Evolutionary conservation across 2,797 vertebrate species (phyloP), one percentile per base, ranked within the genome.

Genomic region (Premnoplex brunnescens): DNA sequence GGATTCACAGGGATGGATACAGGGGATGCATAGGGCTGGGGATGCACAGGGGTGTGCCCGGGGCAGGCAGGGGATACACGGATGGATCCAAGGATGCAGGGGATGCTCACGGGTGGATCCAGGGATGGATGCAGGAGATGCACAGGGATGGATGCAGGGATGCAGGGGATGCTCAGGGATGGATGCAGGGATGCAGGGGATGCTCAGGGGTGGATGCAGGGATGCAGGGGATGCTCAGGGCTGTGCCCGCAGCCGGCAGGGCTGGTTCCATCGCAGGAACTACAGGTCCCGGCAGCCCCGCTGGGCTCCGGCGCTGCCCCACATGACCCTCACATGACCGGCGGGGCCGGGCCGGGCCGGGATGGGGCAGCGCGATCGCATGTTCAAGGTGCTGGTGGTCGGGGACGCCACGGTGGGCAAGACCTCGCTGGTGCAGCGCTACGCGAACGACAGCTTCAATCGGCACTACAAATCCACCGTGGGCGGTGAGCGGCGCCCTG

Each of bases 331-430:
- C 96, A 95, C 96, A 48, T 87, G 84, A 87, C 24, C 13, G 64
- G 73, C 64, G 84, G 84, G 56, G 12, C 37, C 41, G 77, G 48
- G 20, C 5, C 11, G 51, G 71, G 14, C 36, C 39, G 55, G 34
- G 91, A 98, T 98, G 98, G 94, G 97, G 88, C 97, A 96, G 80
- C 97, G 97, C 23, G 98, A 99, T 88, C 98, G 98, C 43, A 90
- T 98, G 97, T 98, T 99, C 96, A 99, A 99, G 93, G 98, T 99
- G 78, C 97, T 99, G 88, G 96, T 99, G n/a, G 95, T 99, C 30
- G 99, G 99, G 2, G 98, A 99, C 79, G 97, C 96, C 52, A 96
- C 97, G 8, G 99, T 99, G 56, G 99, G 99, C 30, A 99, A 99
- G 79, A 98, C 99, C 2, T 99, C 99, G 1, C 96, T 99, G 78